These are phyloP conservation scores for Helleia helle DNA, from an alignment of 2,888 invertebrate genomes.

Conservation along the genomic window DNA sequence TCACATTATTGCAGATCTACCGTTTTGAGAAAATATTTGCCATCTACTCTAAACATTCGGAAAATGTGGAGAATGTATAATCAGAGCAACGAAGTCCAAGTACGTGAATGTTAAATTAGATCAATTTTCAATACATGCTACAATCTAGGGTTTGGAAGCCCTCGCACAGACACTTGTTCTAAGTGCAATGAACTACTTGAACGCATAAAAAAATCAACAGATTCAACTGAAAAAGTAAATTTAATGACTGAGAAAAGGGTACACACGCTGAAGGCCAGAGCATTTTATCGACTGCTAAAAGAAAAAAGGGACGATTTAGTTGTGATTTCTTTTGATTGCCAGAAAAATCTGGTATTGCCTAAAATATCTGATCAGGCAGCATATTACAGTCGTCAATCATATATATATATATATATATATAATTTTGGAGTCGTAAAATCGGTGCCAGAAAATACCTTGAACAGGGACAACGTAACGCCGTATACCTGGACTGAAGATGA, in stretches of 20 bases:
- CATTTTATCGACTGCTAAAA: slow-evolving; percentile 23
- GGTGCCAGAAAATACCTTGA: slow-evolving; percentile 17
- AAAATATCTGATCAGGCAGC: slow-evolving; percentile 23
- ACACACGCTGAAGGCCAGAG: slow-evolving; percentile 23
- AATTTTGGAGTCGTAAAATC: slow-evolving; percentile 22
- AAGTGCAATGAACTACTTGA: slow-evolving; percentile 17
- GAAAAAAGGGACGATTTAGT: slow-evolving; percentile 19
- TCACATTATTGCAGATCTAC: not conserved
- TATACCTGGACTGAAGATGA: slow-evolving; percentile 26
- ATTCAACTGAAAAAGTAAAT: slow-evolving; percentile 18
- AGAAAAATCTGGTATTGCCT: slow-evolving; percentile 22
- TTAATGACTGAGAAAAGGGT: slow-evolving; percentile 21
- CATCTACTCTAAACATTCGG: not conserved
- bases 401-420: slow-evolving; percentile 24
- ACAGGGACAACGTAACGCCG: slow-evolving; percentile 19
- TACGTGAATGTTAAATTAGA: slow-evolving; percentile 6
- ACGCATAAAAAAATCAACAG: slow-evolving; percentile 23
- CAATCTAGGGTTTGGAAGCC: slow-evolving; percentile 18
- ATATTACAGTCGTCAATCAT: slow-evolving; percentile 25
- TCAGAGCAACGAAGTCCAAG: not conserved
- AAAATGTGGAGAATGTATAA: slow-evolving; percentile 7
- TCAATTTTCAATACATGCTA: slow-evolving; percentile 17
- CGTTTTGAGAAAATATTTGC: not conserved
- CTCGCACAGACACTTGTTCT: slow-evolving; percentile 17
- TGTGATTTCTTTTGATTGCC: slow-evolving; percentile 20